Conservation (phyloP, 2,113 vertebrate genomes). For the Lamprotornis superbus region DNA sequence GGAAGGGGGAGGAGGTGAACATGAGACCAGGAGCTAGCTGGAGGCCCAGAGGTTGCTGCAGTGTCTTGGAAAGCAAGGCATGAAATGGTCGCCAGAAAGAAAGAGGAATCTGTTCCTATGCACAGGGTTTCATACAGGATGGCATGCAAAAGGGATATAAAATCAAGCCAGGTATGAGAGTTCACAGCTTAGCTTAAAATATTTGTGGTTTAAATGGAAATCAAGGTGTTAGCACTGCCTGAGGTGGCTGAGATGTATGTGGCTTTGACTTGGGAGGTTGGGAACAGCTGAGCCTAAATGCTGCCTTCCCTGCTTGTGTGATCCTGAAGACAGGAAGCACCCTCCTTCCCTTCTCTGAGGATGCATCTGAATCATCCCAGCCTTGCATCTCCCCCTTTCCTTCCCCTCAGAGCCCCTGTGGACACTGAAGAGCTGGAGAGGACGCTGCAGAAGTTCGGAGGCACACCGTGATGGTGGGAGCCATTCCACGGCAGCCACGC, state of each 20-base stretch:
- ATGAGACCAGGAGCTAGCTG: background rate
- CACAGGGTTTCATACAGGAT: background rate
- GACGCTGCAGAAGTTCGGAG: background rate
- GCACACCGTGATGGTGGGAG: conserved; percentile 69
- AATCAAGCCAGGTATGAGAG: background rate
- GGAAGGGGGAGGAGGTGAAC: background rate
- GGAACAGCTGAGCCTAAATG: background rate
- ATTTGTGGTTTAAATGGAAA: background rate
- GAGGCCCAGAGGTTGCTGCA: background rate
- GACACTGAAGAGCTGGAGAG: background rate
- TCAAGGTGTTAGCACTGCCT: background rate
- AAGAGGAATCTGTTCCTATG: background rate
- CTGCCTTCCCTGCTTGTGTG: background rate
- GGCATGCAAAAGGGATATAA: background rate
- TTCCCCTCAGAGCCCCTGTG: background rate
- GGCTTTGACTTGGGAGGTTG: background rate
- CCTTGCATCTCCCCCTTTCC: background rate
- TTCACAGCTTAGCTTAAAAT: background rate
- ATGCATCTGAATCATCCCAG: background rate
- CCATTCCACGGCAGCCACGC: conserved; percentile 59
- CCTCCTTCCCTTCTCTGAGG: background rate
- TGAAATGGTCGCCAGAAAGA: background rate
- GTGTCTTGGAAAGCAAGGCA: background rate
- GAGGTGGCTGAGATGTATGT: background rate
- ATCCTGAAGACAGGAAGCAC: background rate